Evolutionary conservation across 1,140 invertebrate genomes (phyloP).

Genomic region (Brachystomella parvula): DNA sequence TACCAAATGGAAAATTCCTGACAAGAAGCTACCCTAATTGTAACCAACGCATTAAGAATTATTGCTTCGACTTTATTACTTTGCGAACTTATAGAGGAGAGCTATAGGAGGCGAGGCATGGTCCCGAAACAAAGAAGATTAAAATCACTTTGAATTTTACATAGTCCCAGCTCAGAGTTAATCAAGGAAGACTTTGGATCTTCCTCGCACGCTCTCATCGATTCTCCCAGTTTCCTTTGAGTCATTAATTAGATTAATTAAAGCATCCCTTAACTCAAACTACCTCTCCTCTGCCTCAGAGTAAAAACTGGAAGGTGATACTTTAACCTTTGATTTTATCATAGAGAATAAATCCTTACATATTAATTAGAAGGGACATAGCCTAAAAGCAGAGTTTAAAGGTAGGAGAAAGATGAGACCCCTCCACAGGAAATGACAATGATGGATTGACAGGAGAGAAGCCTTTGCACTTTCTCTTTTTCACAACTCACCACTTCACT

Average conservation of each 20-base stretch:
- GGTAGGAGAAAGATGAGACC: background rate
- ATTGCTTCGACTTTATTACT: background rate
- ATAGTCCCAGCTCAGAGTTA: background rate
- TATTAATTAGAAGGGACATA: constrained; percentile 8
- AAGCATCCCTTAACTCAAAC: background rate
- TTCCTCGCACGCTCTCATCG: background rate
- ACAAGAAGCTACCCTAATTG: background rate
- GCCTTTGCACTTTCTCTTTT: constrained; percentile 1
- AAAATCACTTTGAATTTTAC: background rate
- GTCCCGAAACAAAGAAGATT: background rate
- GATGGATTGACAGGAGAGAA: constrained; percentile 8
- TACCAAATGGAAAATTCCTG: background rate
- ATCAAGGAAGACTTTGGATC: background rate
- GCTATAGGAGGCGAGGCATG: background rate
- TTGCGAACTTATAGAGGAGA: background rate
- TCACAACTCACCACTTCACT: constrained; percentile 5
- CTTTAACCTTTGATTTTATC: too few relatives aligned
- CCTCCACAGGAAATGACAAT: constrained; percentile 3
- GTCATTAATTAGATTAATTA: constrained; percentile 12
- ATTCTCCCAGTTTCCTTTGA: background rate
- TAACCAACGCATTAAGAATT: constrained; percentile 10
- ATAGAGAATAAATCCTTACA: background rate
- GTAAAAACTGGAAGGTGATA: too few relatives aligned
- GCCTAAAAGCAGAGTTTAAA: background rate
- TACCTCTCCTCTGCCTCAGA: background rate